These are phyloP conservation scores for Apeira syringaria DNA, from an alignment of 2,888 invertebrate genomes.

Conservation along the genomic window DNA sequence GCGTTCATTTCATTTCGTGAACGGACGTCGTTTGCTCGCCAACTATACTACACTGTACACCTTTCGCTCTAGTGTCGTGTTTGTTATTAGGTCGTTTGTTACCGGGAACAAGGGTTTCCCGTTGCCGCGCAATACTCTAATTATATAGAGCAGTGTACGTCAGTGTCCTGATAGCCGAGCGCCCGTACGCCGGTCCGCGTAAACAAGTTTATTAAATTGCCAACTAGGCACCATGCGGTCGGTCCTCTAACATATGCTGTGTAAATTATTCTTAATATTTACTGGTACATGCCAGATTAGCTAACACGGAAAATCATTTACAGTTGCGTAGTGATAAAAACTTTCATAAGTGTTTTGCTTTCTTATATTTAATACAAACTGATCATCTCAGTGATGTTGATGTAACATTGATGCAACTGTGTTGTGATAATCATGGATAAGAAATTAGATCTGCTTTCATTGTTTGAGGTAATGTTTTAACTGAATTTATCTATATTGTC, in stretches of 20 bases:
- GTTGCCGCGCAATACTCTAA: conserved; percentile 37
- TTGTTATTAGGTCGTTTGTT: conserved; percentile 35
- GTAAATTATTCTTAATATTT: conserved; percentile 42
- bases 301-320: conserved; percentile 32
- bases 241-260: conserved; percentile 67
- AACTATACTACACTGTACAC: conserved; percentile 36
- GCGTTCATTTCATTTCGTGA: conserved; percentile 76
- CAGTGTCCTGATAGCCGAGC: conserved; percentile 34
- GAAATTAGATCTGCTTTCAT: conserved; percentile 76
- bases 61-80: conserved; percentile 45
- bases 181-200: conserved; percentile 51
- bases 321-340: conserved; percentile 40
- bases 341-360: conserved; percentile 36
- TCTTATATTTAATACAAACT: conserved; percentile 32
- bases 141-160: conserved; percentile 39
- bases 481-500: too few species aligned
- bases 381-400: conserved; percentile 53
- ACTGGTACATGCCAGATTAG: conserved; percentile 32
- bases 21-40: conserved; percentile 64
- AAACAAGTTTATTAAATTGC: conserved; percentile 66
- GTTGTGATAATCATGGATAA: conserved; percentile 66
- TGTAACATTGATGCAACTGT: conserved; percentile 51
- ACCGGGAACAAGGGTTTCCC: conserved; percentile 46
- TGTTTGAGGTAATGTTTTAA: conserved; percentile 72
- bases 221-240: conserved; percentile 81